Conservation (phyloP, 2,797 vertebrate species). For the Aulostomus chinensis region DNA sequence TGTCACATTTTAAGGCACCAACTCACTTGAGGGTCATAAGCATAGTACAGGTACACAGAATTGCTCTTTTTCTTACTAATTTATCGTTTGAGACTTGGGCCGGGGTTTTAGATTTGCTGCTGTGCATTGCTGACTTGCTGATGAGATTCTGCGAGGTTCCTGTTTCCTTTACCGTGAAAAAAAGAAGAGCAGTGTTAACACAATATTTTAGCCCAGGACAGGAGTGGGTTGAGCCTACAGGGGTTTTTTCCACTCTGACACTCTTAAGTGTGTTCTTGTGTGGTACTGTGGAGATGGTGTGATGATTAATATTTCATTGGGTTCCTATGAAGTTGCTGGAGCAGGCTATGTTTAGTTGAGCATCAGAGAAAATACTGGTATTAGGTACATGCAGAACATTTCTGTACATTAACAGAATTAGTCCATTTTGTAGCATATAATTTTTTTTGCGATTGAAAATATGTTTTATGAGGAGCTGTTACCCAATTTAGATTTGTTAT, state of each 20-base stretch:
- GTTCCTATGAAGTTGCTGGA: slow-evolving; percentile 61
- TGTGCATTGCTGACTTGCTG: background rate
- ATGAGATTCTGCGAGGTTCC: slow-evolving; percentile 15
- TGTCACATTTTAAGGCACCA: too few species aligned
- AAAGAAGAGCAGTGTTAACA: slow-evolving; percentile 33
- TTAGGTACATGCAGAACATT: too few species aligned
- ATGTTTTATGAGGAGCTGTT: too few species aligned
- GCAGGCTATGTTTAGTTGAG: slow-evolving; percentile 54
- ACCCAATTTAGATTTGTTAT: too few species aligned
- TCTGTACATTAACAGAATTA: too few species aligned
- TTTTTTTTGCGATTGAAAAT: too few species aligned
- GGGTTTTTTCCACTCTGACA: slow-evolving; percentile 61
- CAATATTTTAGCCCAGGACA: slow-evolving; percentile 46
- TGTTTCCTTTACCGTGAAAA: slow-evolving; percentile 38
- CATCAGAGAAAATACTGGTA: slow-evolving; percentile 26
- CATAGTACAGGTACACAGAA: too few species aligned
- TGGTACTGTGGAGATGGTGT: slow-evolving; percentile 69
- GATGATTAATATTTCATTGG: slow-evolving; percentile 78
- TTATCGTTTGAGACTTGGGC: background rate
- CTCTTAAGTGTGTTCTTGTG: slow-evolving; percentile 68
- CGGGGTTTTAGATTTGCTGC: slow-evolving; percentile 6
- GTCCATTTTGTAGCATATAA: too few species aligned
- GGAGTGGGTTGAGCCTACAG: slow-evolving; percentile 55
- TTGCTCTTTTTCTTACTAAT: slow-evolving; percentile 13
- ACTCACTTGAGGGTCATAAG: too few species aligned